A percentile compares a stretch with the other conserved stretches of the same genome.
Conservation (phyloP, 2,113 vertebrate genomes). For the Mastomys natalensis region DNA sequence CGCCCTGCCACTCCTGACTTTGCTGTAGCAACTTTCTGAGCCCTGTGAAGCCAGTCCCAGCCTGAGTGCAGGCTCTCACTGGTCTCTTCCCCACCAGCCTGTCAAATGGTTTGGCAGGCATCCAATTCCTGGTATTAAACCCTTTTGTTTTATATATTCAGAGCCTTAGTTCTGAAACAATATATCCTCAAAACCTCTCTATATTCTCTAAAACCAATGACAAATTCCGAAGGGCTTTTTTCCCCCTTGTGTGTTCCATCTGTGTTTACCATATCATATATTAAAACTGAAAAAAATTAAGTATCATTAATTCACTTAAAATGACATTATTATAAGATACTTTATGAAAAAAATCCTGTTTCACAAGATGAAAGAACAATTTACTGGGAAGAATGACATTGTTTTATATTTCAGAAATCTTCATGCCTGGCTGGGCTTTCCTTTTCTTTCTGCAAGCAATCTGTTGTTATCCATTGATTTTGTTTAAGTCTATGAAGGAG, state of each 20-base stretch:
- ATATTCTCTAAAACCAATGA: background rate
- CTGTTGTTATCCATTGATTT: background rate
- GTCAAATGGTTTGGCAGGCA: background rate
- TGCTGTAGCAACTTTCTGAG: background rate
- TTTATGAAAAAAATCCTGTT: background rate
- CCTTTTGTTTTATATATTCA: background rate
- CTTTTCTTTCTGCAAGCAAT: background rate
- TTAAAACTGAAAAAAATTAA: background rate
- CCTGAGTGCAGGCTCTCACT: background rate
- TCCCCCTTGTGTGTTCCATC: background rate
- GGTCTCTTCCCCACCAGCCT: background rate
- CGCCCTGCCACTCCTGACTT: background rate
- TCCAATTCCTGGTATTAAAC: background rate
- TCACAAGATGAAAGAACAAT: background rate
- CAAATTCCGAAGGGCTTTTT: background rate
- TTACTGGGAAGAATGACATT: background rate
- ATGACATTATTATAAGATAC: background rate
- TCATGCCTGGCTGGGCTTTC: background rate
- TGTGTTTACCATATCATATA: background rate
- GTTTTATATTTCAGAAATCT: background rate
- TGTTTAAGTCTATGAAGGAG: background rate
- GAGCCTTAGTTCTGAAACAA: background rate
- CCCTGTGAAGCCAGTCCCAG: background rate
- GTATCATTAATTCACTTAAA: background rate
- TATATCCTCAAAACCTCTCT: background rate